These are phyloP conservation scores for Tyria jacobaeae DNA, from an alignment of 2,888 invertebrate genomes.

Conservation along the genomic window DNA sequence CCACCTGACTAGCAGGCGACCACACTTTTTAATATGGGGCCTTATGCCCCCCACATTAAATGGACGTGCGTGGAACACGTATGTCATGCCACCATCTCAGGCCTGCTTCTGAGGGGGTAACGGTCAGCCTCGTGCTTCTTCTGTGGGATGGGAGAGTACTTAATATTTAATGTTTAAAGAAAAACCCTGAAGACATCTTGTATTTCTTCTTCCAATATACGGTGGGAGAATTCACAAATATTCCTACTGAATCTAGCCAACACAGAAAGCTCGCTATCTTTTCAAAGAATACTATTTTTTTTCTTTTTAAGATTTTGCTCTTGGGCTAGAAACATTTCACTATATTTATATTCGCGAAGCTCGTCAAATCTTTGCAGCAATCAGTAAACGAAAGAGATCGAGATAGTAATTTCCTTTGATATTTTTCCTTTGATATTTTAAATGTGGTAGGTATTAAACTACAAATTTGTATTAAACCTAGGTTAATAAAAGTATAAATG, in stretches of 20 bases:
- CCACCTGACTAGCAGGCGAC: too few species aligned
- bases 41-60: too few species aligned
- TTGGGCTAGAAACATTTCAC: slow-evolving; percentile 26
- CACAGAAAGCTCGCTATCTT: background rate
- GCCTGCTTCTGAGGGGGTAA: too few species aligned
- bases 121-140: too few species aligned
- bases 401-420: slow-evolving; percentile 46
- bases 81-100: too few species aligned
- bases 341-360: slow-evolving; percentile 26
- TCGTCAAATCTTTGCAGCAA: slow-evolving; percentile 44
- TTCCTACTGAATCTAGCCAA: background rate
- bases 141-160: too few species aligned
- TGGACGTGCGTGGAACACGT: too few species aligned
- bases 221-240: background rate
- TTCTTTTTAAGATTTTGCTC: slow-evolving; percentile 16
- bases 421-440: slow-evolving; percentile 41
- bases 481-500: background rate
- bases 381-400: slow-evolving; percentile 51
- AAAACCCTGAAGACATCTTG: background rate
- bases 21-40: too few species aligned
- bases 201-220: background rate
- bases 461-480: slow-evolving; percentile 31
- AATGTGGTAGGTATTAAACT: slow-evolving; percentile 36
- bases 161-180: background rate
- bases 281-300: background rate